These are phyloP conservation scores for Empidonax alnorum DNA, from an alignment of 2,113 vertebrate genomes.

Conservation along the genomic window DNA sequence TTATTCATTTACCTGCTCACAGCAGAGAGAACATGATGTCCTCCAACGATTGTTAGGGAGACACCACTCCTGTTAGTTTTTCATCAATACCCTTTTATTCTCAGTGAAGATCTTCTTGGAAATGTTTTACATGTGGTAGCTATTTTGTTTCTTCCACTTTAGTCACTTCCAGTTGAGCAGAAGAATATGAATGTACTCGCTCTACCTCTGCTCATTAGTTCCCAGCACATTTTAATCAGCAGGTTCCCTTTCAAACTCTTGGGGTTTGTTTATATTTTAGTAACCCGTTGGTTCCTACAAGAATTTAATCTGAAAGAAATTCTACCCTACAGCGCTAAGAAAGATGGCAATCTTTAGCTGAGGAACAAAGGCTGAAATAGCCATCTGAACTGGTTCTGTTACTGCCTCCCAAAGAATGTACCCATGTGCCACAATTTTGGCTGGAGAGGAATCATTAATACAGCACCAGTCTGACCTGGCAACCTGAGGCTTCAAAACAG, in stretches of 20 bases:
- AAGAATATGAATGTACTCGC: not conserved
- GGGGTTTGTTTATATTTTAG: not conserved
- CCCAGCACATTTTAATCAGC: not conserved
- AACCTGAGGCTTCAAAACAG: constrained; percentile 15
- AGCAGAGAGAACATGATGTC: constrained; percentile 40
- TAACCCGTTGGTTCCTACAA: not conserved
- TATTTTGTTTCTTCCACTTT: constrained; percentile 27
- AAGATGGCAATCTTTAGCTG: not conserved
- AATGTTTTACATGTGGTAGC: not conserved
- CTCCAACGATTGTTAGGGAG: not conserved
- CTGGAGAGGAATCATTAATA: not conserved
- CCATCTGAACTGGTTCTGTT: not conserved
- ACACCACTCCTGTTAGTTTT: constrained; percentile 20
- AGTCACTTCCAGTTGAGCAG: constrained; percentile 5
- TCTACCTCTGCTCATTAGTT: not conserved
- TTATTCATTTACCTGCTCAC: constrained; percentile 12
- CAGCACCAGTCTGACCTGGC: not conserved
- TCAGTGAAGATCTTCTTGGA: constrained; percentile 25
- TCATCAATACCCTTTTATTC: constrained; percentile 38
- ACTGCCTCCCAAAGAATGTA: not conserved
- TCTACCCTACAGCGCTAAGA: not conserved
- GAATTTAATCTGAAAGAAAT: not conserved
- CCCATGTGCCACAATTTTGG: not conserved
- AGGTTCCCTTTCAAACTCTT: not conserved
- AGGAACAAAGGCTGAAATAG: not conserved